Evolutionary conservation across 2,888 invertebrate genomes (phyloP), one percentile per base, ranked within the genome.

Genomic region (Elaeidobius kamerunicus): DNA sequence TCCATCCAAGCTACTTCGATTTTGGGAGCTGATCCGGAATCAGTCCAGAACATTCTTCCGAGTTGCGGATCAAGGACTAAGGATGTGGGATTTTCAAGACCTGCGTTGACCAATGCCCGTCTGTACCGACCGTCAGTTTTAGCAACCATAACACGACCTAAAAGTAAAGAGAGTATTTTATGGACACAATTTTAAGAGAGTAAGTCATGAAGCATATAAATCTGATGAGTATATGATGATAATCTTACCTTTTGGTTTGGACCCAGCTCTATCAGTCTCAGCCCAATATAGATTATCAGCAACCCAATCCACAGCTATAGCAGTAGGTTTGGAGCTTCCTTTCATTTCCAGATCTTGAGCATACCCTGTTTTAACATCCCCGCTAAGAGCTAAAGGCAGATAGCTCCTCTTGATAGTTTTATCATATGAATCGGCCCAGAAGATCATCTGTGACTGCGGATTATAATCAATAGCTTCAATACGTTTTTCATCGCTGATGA

Each of bases 1-100:
- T 96, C 97, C 94, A 98, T 92, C 93, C 96, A 97, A 1, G 94
- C 83, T 2, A 86, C 83, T 71, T 97, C 97, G 56, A 99, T 94
- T 73, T 95, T 97, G 0, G 94, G 91, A 2, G 85, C 84, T 0
- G 86, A 84, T 3, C 96, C 94, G 0, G 90, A 87, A 71, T 98
- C 96, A 0, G 94, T 83, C 95, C 97, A 99, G 74, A 89, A 92
- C 81, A 97, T 85, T 59, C 83, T 78, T 1, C 96, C 95, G 55
- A 83, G 71, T 61, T 88, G 84, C 0, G 92, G 91, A 75, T 96
- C 93, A 0, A 96, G 81, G 0, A 83, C 95, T 15, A 99, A 76
- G 0, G 95, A 88, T 0, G 91, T 88, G 0, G 98, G 98, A 62
- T 85, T 82, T 64, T 92, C 92, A 14, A 96, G 75, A 0, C 86